These are phyloP conservation scores for human DNA, from an alignment of 2,113 vertebrate species.

Conservation along the genomic window DNA sequence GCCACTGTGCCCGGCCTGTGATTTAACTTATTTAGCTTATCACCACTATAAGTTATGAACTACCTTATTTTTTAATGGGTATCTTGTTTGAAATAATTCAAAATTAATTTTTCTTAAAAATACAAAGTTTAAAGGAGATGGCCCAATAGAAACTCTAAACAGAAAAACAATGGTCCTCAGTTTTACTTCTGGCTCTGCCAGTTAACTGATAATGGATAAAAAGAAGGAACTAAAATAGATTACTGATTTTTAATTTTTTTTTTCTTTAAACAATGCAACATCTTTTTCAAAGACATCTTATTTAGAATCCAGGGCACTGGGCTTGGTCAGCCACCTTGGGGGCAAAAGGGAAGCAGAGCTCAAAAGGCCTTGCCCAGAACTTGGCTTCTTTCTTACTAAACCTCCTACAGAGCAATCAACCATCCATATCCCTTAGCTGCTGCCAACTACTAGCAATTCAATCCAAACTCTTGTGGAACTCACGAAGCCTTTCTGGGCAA, in stretches of 20 bases:
- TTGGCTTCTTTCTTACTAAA: background rate
- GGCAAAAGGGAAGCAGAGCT: background rate
- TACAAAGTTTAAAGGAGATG: background rate
- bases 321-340: background rate
- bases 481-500: background rate
- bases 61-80: background rate
- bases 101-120: slow-evolving; percentile 9
- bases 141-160: background rate
- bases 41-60: background rate
- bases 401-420: background rate
- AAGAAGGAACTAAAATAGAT: background rate
- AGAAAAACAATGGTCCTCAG: slow-evolving; percentile 1
- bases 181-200: background rate
- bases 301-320: background rate
- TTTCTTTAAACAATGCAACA: background rate
- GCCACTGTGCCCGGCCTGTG: background rate
- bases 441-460: background rate
- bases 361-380: background rate
- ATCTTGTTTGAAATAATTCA: background rate
- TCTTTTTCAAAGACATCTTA: slow-evolving; percentile 19
- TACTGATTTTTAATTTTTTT: background rate
- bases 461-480: background rate
- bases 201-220: slow-evolving; percentile 13
- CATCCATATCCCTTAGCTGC: background rate
- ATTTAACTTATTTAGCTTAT: background rate